Evolutionary conservation across 2,113 vertebrate genomes (phyloP).

Genomic region (Microtus oregoni): DNA sequence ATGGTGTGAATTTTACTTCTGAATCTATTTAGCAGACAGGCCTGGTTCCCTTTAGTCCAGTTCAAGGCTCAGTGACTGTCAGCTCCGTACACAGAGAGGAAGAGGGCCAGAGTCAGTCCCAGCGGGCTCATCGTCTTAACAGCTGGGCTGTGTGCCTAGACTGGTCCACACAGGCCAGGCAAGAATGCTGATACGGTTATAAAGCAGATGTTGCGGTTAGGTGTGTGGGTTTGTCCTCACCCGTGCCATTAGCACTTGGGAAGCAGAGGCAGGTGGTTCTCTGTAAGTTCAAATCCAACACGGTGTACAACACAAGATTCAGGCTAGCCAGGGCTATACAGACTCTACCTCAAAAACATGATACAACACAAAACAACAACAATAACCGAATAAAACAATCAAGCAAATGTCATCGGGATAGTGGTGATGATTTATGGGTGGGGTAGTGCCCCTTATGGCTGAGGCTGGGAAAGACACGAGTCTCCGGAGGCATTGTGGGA

Average conservation of each 20-base stretch:
- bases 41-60: not conserved
- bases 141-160: not conserved
- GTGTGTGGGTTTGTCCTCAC: not conserved
- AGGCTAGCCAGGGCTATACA: not conserved
- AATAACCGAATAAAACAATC: not conserved
- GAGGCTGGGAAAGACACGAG: not conserved
- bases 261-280: not conserved
- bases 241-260: too few relatives aligned
- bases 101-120: not conserved
- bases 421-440: not conserved
- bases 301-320: not conserved
- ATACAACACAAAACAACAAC: too few relatives aligned
- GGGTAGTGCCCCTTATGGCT: not conserved
- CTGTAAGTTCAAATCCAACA: not conserved
- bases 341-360: not conserved
- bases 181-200: not conserved
- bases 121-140: not conserved
- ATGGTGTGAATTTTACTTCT: slow-evolving; percentile 47
- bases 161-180: not conserved
- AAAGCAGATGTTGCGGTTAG: not conserved
- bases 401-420: not conserved
- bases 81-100: not conserved
- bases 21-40: slow-evolving; percentile 35
- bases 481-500: slow-evolving; percentile 1
- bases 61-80: not conserved